Evolutionary conservation across 2,888 invertebrate genomes (phyloP).

Genomic region (Megaustenia siamemsis): DNA sequence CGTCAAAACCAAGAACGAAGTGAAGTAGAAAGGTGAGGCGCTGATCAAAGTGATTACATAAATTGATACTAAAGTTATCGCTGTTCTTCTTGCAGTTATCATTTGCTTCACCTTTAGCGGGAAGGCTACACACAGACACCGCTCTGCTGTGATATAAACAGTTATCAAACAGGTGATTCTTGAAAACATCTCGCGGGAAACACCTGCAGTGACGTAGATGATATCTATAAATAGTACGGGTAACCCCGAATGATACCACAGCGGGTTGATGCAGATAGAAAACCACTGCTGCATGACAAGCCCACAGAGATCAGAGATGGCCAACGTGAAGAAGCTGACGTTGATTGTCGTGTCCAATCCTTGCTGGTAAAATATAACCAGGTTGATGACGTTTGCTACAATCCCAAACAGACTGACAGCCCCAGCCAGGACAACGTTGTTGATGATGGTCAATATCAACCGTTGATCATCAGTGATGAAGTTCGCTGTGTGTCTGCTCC

Average conservation of each 20-base stretch:
- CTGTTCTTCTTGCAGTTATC: neutral
- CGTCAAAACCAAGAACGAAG: neutral
- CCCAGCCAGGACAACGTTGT: neutral
- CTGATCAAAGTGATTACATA: neutral
- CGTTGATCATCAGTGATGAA: neutral
- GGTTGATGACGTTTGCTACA: neutral
- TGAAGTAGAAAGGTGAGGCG: neutral
- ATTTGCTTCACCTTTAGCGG: slow-evolving; percentile 24
- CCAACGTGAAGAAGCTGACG: slow-evolving; percentile 20
- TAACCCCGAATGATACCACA: neutral
- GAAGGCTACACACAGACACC: slow-evolving; percentile 10
- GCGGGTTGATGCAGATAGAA: slow-evolving; percentile 3
- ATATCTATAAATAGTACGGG: slow-evolving; percentile 2
- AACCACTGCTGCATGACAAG: slow-evolving; percentile 12
- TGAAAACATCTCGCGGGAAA: neutral
- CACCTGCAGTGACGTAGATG: neutral
- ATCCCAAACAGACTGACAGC: neutral
- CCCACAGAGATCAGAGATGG: slow-evolving; percentile 4
- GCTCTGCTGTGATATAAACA: slow-evolving; percentile 10
- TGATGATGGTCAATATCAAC: neutral
- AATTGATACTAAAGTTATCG: neutral
- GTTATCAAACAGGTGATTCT: slow-evolving; percentile 25
- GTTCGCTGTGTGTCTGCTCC: neutral
- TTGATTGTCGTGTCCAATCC: slow-evolving; percentile 13
- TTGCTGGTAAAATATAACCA: slow-evolving; percentile 19